A percentile compares a stretch with the other conserved stretches of the same genome.
Conservation (phyloP, 1,140 invertebrate species). For the Aleiodes sp. region DNA sequence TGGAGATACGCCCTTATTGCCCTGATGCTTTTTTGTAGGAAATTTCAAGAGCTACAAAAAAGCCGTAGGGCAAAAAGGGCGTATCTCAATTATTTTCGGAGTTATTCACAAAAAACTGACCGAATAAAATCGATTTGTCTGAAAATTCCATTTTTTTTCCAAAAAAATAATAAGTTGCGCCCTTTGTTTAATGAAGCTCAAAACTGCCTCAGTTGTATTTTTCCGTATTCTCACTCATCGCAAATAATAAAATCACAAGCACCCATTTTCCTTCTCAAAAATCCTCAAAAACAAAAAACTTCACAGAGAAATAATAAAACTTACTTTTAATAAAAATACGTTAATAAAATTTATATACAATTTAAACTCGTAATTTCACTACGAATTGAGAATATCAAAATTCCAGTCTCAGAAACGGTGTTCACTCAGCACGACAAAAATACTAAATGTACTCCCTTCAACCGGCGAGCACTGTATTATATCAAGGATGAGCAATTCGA, state of each 20-base stretch:
- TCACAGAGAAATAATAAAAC: background rate
- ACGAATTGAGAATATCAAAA: background rate
- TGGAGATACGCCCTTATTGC: too few relatives aligned
- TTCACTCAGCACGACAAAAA: background rate
- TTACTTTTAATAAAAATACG: background rate
- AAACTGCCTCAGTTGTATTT: too few relatives aligned
- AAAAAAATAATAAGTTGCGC: too few relatives aligned
- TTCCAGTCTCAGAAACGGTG: background rate
- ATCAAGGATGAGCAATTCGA: slow-evolving; percentile 51
- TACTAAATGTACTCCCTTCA: slow-evolving; percentile 22
- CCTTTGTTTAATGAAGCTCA: too few relatives aligned
- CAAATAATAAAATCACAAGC: too few relatives aligned
- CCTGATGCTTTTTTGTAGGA: background rate
- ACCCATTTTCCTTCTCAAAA: background rate
- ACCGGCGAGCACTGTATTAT: slow-evolving; percentile 59
- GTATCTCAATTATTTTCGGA: too few relatives aligned
- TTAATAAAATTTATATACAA: slow-evolving; percentile 7
- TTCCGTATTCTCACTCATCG: too few relatives aligned
- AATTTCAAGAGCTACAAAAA: background rate
- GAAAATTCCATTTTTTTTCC: background rate
- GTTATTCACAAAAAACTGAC: too few relatives aligned
- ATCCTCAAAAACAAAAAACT: slow-evolving; percentile 25
- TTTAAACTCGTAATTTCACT: background rate
- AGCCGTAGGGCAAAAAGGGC: too few relatives aligned
- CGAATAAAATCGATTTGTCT: too few relatives aligned